Percentiles rank a stretch among this genome's conserved stretches.
phyloP scores from a whole-genome alignment of 1,140 invertebrate species.

The Zaprionus ghesquierei region DNA sequence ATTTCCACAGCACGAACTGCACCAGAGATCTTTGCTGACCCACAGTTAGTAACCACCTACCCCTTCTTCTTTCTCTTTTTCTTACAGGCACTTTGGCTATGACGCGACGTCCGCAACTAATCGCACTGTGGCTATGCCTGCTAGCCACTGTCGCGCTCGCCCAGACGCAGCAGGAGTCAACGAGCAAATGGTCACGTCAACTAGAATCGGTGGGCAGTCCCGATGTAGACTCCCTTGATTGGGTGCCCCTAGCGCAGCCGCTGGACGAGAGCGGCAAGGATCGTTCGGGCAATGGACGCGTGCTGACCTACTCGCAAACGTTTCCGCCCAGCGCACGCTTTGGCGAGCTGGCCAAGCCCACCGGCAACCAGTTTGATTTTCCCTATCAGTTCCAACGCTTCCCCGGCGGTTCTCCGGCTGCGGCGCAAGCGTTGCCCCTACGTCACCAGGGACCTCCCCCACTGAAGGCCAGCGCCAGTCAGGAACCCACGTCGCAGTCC shows the following conservation, averaged over 20 bases:
- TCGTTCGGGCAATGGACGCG: slow-evolving; percentile 73
- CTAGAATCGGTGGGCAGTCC: slow-evolving; percentile 56
- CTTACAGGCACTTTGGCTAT: slow-evolving; percentile 64
- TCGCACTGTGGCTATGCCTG: slow-evolving; percentile 56
- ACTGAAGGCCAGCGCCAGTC: slow-evolving; percentile 36
- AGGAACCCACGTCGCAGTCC: slow-evolving; percentile 78
- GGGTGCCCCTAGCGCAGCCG: slow-evolving; percentile 75
- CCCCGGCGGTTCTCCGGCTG: slow-evolving; percentile 38
- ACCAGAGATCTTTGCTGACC: neutral
- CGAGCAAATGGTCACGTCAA: slow-evolving; percentile 74
- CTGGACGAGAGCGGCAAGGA: slow-evolving; percentile 64
- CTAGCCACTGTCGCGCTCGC: slow-evolving; percentile 35
- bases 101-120: slow-evolving; percentile 68
- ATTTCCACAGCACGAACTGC: neutral
- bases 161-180: slow-evolving; percentile 54
- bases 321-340: slow-evolving; percentile 73
- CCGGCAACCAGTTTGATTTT: slow-evolving; percentile 60
- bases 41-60: too few relatives aligned
- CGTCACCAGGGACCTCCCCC: slow-evolving; percentile 41
- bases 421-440: slow-evolving; percentile 50
- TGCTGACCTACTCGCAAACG: slow-evolving; percentile 76
- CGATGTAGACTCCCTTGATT: slow-evolving; percentile 64
- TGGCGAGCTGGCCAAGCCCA: slow-evolving; percentile 61
- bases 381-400: slow-evolving; percentile 74
- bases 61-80: neutral